A percentile compares a stretch with the other conserved stretches of the same genome.
Conservation (phyloP, 1,140 invertebrate genomes). For the Doryteuthis pealeii region DNA sequence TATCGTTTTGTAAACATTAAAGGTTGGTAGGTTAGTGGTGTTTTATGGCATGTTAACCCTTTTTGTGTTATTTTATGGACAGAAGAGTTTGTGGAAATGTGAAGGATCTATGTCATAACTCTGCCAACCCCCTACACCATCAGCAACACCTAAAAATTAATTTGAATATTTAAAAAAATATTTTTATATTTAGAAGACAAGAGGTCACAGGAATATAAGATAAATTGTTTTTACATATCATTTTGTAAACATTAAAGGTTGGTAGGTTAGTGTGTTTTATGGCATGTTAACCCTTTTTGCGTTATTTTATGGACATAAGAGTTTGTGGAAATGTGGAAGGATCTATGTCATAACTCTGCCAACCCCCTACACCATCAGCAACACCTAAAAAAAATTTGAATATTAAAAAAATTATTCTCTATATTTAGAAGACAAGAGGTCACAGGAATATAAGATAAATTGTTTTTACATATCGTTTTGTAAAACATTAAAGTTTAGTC, state of each 20-base stretch:
- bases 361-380: slow-evolving; percentile 96
- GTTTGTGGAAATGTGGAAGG: slow-evolving; percentile 92
- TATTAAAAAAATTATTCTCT: not conserved
- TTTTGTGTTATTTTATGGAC: no score
- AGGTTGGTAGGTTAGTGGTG: no score
- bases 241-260: no score
- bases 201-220: not conserved
- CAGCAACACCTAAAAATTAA: slow-evolving; percentile 83
- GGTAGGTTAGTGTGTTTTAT: no score
- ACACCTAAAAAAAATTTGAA: slow-evolving; percentile 71
- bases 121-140: slow-evolving; percentile 97
- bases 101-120: slow-evolving; percentile 95
- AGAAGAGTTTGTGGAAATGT: slow-evolving; percentile 92
- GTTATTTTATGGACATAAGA: slow-evolving; percentile 90
- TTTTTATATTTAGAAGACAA: not conserved
- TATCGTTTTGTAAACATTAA: no score
- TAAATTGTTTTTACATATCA: not conserved
- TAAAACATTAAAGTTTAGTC: no score
- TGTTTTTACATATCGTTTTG: not conserved
- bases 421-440: not conserved
- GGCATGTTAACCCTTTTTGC: no score
- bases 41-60: no score
- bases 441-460: no score
- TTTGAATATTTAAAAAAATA: not conserved
- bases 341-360: slow-evolving; percentile 96